These are phyloP conservation scores for Zosterops borbonicus DNA, from an alignment of 2,113 vertebrate species.

Conservation along the genomic window DNA sequence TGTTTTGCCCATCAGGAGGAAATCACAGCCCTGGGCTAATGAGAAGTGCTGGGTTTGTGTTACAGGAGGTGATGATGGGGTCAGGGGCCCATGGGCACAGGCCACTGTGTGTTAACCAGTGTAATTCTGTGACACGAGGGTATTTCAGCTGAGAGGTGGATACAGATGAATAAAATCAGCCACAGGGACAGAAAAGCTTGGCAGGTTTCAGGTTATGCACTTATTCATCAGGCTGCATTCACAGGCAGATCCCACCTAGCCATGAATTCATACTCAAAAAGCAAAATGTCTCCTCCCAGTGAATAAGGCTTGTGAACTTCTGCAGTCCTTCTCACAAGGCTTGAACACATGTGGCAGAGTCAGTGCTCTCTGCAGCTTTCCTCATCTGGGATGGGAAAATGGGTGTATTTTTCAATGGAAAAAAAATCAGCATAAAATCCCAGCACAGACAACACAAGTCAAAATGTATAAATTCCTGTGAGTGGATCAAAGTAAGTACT, in stretches of 20 bases:
- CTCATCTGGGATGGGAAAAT: neutral
- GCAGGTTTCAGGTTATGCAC: neutral
- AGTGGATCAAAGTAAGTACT: neutral
- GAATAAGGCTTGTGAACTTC: neutral
- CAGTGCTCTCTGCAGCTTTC: neutral
- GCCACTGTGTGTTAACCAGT: accelerated
- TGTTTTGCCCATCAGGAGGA: neutral
- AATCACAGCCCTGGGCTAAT: neutral
- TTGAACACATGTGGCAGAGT: accelerated
- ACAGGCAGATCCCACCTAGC: neutral
- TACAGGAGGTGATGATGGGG: accelerated
- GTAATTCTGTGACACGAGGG: accelerated
- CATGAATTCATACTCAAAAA: neutral
- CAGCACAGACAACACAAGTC: neutral
- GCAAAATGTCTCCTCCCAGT: neutral
- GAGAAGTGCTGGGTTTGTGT: neutral
- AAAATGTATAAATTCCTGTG: neutral
- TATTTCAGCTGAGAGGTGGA: neutral
- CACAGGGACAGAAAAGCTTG: neutral
- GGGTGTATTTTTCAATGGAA: neutral
- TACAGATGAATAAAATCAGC: neutral
- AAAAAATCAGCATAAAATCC: neutral
- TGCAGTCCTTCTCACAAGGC: neutral
- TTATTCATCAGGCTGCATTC: neutral
- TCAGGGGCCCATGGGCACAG: accelerated